Evolutionary conservation across 2,797 vertebrate genomes (phyloP).

Genomic region (Poeciliopsis presidionis): DNA sequence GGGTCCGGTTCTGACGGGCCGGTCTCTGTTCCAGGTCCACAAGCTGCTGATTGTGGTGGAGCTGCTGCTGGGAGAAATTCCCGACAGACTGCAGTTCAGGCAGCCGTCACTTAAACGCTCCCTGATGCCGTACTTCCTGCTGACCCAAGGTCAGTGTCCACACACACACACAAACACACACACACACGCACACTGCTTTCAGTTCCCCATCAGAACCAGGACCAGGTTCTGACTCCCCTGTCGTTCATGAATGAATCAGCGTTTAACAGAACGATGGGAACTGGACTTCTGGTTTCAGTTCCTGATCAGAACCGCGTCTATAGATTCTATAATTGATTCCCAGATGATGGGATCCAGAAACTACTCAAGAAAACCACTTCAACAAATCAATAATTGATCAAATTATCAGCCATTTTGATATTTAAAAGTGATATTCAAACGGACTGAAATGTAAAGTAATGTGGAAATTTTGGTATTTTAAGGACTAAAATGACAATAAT

Average conservation of each 20-base stretch:
- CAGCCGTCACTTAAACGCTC: slow-evolving; percentile 97
- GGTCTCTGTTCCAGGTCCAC: slow-evolving; percentile 84
- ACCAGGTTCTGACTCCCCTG: neutral
- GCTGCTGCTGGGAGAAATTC: slow-evolving; percentile 93
- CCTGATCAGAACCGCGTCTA: neutral
- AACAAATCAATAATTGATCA: too few relatives aligned
- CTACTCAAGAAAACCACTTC: too few relatives aligned
- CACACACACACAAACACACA: fast-evolving
- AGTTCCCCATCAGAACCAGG: neutral
- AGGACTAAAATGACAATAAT: too few relatives aligned
- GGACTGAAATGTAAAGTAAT: too few relatives aligned
- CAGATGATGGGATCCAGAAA: too few relatives aligned
- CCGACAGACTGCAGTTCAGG: slow-evolving; percentile 94
- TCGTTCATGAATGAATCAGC: neutral
- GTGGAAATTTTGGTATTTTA: too few relatives aligned
- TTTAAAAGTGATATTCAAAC: too few relatives aligned
- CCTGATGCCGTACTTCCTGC: slow-evolving; percentile 96
- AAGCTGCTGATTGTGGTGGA: slow-evolving; percentile 98
- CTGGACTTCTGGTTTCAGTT: neutral
- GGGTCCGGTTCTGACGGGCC: neutral
- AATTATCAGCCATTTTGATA: too few relatives aligned
- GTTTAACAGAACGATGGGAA: neutral
- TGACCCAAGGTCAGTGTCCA: slow-evolving; percentile 88
- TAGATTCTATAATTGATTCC: too few relatives aligned
- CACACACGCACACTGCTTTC: neutral